These are phyloP conservation scores for Halcyon senegalensis DNA, from an alignment of 2,113 vertebrate species.

Conservation along the genomic window DNA sequence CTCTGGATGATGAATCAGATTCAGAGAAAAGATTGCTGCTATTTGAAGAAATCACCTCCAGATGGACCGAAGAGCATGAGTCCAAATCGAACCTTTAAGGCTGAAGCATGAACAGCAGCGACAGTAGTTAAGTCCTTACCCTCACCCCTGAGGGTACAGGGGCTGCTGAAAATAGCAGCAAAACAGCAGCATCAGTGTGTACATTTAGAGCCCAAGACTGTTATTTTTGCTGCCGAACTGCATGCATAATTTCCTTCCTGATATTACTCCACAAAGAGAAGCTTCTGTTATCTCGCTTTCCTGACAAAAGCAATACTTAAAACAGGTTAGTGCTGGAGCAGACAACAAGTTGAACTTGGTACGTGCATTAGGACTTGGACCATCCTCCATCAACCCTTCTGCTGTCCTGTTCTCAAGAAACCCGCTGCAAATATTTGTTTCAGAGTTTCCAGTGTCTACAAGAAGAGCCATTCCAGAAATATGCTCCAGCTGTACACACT, in stretches of 20 bases:
- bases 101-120: background rate
- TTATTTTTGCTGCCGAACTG: background rate
- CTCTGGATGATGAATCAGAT: background rate
- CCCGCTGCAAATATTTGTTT: background rate
- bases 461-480: background rate
- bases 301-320: background rate
- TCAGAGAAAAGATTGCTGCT: background rate
- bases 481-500: background rate
- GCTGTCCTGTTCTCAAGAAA: background rate
- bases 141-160: background rate
- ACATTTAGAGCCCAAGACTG: background rate
- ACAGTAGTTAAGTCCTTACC: background rate
- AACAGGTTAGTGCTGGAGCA: background rate
- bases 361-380: background rate
- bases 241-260: slow-evolving; percentile 59
- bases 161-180: slow-evolving; percentile 36
- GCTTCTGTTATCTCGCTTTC: slow-evolving; percentile 24
- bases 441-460: background rate
- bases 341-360: background rate
- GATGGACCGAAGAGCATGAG: background rate
- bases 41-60: slow-evolving; percentile 11
- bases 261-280: slow-evolving; percentile 35
- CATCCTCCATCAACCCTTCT: background rate
- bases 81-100: background rate
- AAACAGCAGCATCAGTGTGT: background rate